phyloP scores from a whole-genome alignment of 2,797 vertebrate species.

The Gastrophryne carolinensis region DNA sequence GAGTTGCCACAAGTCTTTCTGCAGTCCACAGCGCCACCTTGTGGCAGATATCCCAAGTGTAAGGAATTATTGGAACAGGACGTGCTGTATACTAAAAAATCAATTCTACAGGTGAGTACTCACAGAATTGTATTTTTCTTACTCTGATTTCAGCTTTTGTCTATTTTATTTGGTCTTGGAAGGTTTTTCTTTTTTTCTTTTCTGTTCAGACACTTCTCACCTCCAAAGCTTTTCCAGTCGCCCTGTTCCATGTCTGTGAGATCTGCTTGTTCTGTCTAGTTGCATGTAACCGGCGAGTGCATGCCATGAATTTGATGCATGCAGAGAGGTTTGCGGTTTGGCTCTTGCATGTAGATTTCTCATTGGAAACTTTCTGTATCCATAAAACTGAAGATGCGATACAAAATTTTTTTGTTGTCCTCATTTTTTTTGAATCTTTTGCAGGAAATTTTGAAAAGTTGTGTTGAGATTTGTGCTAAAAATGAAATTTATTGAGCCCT shows the following conservation, averaged over 20 bases:
- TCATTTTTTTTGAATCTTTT: neutral
- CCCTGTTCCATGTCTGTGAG: conserved; percentile 53
- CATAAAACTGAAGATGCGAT: neutral
- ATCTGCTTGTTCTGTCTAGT: conserved; percentile 47
- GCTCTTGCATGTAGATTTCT: conserved; percentile 55
- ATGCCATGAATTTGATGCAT: conserved; percentile 64
- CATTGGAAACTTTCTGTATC: conserved; percentile 46
- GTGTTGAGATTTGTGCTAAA: conserved; percentile 36
- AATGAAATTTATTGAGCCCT: neutral
- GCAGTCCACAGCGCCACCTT: too few species aligned
- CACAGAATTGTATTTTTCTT: too few species aligned
- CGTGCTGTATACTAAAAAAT: too few species aligned
- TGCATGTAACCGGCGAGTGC: conserved; percentile 67
- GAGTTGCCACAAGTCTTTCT: too few species aligned
- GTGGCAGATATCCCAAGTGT: too few species aligned
- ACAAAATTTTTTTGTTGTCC: neutral
- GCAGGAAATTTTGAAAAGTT: neutral
- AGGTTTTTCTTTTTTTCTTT: too few species aligned
- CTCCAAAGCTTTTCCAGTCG: conserved; percentile 5
- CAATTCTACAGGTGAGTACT: too few species aligned
- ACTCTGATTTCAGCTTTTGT: too few species aligned
- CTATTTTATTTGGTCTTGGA: too few species aligned
- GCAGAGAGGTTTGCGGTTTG: conserved; percentile 54
- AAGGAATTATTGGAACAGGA: too few species aligned
- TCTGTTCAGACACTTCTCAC: neutral